Evolutionary conservation across 2,113 vertebrate genomes (phyloP).

Genomic region (Cranoglanis bouderius): DNA sequence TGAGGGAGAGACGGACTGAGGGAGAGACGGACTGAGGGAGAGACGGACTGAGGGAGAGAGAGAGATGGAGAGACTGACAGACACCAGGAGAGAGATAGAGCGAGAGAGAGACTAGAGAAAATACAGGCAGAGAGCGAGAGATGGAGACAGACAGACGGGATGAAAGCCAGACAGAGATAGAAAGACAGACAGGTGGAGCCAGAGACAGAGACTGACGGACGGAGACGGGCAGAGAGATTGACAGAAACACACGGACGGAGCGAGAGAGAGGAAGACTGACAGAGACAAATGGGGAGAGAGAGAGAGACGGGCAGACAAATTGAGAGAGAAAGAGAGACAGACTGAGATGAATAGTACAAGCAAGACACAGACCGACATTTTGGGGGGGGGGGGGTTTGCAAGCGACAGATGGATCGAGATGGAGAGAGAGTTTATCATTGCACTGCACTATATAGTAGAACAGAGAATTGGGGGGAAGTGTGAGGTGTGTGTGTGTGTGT

Average conservation of each 20-base stretch:
- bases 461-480: background rate
- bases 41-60: background rate
- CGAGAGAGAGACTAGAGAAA: background rate
- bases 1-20: background rate
- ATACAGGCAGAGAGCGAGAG: background rate
- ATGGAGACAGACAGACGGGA: background rate
- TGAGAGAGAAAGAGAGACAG: background rate
- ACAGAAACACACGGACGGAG: no score
- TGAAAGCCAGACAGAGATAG: background rate
- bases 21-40: background rate
- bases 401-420: background rate
- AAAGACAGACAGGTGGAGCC: background rate
- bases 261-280: no score
- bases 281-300: background rate
- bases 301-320: background rate
- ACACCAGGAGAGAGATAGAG: background rate
- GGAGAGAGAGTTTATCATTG: background rate
- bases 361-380: no score
- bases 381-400: no score
- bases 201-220: background rate
- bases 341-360: background rate
- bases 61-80: background rate
- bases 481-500: constrained; percentile 23
- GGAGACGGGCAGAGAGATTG: background rate
- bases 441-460: background rate